Base-by-base conservation (phyloP, 37 sponge, comb jelly and placozoan species). In the Beroe forskalii region DNA sequence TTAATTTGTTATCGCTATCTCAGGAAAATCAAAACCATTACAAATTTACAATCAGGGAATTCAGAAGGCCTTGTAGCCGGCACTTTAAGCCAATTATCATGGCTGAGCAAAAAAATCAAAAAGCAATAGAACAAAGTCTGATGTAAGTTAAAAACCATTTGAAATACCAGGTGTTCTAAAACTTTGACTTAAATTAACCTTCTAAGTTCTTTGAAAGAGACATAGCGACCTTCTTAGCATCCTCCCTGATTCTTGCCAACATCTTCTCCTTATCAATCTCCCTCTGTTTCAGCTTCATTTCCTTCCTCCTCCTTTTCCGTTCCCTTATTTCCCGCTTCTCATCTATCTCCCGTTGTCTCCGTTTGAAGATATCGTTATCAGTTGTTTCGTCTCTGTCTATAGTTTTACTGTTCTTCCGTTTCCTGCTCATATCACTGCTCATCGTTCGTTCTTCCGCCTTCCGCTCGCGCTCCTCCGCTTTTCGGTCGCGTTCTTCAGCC, bases 211-310 rank as follows among this genome's bases (percentile, higher is more conserved):
- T 69, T 3, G 72, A 36, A 17, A 69, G 38, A 2, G 72, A 44
- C 86, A 44, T 80, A 37, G 86, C 86, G 3, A 80, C 55, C 42
- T 80, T 41, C 30, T 43, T 80, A 0, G 86, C 86, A 25, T 80
- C 55, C 42, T 41, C 86, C 30, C 86, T 41, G 40, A 80, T 80
- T 43, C 40, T 17, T 6, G 72, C 72, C 39, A 69, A 32, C 38
- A 69, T 27, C 32, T 69, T 69, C 72, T 69, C 72, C 38, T 69
- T 69, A n/a, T 80, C 86, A 3, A 35, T 32, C 28, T 44, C 55
- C 86, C 40, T 80, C 25, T 23, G 39, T 6, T 38, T 37, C 28
- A 35, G 86, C n/a, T 41, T 80, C 40, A 38, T 35, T 23, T 80
- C 55, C 32, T 69, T 32, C 19, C 55, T 35, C 40, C 86, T 41